Evolutionary conservation across 2,113 vertebrate genomes (phyloP).

Genomic region (Takifugu bimaculatus): DNA sequence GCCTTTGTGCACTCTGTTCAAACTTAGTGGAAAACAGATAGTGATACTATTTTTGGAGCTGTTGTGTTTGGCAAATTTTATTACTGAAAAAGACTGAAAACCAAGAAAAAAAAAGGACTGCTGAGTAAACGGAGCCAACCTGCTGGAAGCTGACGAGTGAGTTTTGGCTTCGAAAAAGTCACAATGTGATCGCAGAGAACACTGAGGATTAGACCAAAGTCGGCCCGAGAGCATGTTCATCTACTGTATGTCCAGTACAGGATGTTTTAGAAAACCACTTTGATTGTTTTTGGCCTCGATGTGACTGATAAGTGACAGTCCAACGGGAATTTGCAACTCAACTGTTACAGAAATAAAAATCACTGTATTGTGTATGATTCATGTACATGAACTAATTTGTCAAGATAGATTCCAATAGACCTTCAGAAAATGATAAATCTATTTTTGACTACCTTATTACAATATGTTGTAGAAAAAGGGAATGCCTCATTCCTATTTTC

Average conservation of each 20-base stretch:
- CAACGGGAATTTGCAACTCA: slow-evolving; percentile 15
- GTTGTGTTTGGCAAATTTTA: slow-evolving; percentile 30
- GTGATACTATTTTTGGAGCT: slow-evolving; percentile 34
- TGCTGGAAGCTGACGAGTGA: slow-evolving; percentile 34
- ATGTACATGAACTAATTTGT: not conserved
- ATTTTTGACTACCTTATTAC: not conserved
- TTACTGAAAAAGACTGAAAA: slow-evolving; percentile 3
- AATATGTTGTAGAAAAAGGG: not conserved
- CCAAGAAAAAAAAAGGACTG: slow-evolving; percentile 2
- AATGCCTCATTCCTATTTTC: not conserved
- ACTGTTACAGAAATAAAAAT: slow-evolving; percentile 6
- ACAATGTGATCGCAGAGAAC: slow-evolving; percentile 14
- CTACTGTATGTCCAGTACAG: slow-evolving; percentile 5
- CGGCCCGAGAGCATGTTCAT: slow-evolving; percentile 18
- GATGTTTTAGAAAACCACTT: slow-evolving; percentile 23
- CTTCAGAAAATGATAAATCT: slow-evolving; percentile 10
- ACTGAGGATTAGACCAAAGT: slow-evolving; percentile 14
- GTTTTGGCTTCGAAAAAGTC: slow-evolving; percentile 13
- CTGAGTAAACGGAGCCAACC: slow-evolving; percentile 13
- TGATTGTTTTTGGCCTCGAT: slow-evolving; percentile 13
- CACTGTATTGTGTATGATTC: not conserved
- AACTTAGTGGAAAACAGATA: slow-evolving; percentile 37
- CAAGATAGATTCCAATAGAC: not conserved
- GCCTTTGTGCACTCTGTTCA: slow-evolving; percentile 31
- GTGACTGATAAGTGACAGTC: slow-evolving; percentile 20